Percentiles rank a stretch among this genome's conserved stretches.
Conservation (phyloP, 2,797 vertebrate species). For the Heliangelus exortis region DNA sequence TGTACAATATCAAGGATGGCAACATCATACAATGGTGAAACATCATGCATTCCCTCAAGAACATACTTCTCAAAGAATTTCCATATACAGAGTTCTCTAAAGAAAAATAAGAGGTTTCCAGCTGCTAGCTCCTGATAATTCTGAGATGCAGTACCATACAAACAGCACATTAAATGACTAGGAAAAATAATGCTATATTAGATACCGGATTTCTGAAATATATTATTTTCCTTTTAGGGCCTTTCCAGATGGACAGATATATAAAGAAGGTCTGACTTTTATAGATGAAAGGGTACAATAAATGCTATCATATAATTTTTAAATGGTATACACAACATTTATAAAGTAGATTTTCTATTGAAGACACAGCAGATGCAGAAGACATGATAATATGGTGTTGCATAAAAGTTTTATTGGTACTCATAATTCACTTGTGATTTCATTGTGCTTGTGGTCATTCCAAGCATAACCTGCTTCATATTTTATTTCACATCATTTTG, state of each 20-base stretch:
- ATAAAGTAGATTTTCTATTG: slow-evolving; percentile 40
- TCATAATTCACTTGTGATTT: slow-evolving; percentile 61
- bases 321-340: slow-evolving; percentile 47
- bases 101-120: neutral
- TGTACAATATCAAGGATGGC: neutral
- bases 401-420: slow-evolving; percentile 66
- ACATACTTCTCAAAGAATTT: neutral
- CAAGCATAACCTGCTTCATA: slow-evolving; percentile 34
- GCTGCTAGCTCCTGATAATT: slow-evolving; percentile 1
- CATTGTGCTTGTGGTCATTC: slow-evolving; percentile 64
- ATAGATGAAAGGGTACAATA: slow-evolving; percentile 44
- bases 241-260: slow-evolving; percentile 25
- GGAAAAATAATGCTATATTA: slow-evolving; percentile 17
- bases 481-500: slow-evolving; percentile 33
- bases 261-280: slow-evolving; percentile 23
- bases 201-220: neutral
- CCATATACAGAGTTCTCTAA: neutral
- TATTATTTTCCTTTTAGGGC: slow-evolving; percentile 12
- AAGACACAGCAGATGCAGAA: slow-evolving; percentile 38
- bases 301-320: slow-evolving; percentile 28
- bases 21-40: neutral
- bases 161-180: neutral
- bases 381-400: slow-evolving; percentile 43
- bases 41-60: neutral
- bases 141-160: neutral